Conservation (phyloP, 92 coral and sea anemone species). For the Epizoanthus scotinus region DNA sequence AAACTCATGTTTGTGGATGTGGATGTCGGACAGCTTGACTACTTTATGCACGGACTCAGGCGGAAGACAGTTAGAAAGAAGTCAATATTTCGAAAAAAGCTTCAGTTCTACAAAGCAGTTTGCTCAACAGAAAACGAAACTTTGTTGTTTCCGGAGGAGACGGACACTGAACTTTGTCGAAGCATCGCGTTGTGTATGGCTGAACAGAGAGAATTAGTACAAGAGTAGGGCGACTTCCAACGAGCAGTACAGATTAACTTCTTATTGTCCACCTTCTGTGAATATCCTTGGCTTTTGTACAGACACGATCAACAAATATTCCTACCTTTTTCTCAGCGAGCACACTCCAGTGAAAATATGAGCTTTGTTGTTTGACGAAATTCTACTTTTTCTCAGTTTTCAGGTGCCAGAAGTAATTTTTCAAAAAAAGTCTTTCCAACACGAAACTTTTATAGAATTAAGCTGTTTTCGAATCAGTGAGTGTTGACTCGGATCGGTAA, state of each 20-base stretch:
- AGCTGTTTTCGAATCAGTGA: neutral
- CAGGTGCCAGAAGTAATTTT: too few species aligned
- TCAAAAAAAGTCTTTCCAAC: neutral
- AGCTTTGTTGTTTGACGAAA: too few species aligned
- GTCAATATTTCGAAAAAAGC: conserved; percentile 79
- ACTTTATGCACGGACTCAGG: conserved; percentile 77
- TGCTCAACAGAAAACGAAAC: conserved; percentile 85
- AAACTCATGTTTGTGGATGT: conserved; percentile 81
- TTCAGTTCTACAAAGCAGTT: conserved; percentile 80
- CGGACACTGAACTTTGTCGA: conserved; percentile 81
- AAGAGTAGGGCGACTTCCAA: neutral
- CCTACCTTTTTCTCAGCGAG: neutral
- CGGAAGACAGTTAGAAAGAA: conserved; percentile 76
- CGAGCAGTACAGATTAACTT: neutral
- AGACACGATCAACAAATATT: neutral
- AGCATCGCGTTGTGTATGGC: conserved; percentile 72
- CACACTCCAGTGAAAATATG: neutral
- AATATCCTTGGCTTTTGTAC: neutral
- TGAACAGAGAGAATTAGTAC: conserved; percentile 43
- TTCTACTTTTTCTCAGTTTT: too few species aligned
- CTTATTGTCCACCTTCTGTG: neutral
- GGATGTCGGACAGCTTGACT: conserved; percentile 81
- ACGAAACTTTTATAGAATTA: neutral
- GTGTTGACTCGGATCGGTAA: neutral
- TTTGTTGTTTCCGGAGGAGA: conserved; percentile 72